Percentiles rank a stretch among this genome's conserved stretches.
phyloP scores from a whole-genome alignment of 2,888 invertebrate genomes.

The Caenorhabditis panamensis region DNA sequence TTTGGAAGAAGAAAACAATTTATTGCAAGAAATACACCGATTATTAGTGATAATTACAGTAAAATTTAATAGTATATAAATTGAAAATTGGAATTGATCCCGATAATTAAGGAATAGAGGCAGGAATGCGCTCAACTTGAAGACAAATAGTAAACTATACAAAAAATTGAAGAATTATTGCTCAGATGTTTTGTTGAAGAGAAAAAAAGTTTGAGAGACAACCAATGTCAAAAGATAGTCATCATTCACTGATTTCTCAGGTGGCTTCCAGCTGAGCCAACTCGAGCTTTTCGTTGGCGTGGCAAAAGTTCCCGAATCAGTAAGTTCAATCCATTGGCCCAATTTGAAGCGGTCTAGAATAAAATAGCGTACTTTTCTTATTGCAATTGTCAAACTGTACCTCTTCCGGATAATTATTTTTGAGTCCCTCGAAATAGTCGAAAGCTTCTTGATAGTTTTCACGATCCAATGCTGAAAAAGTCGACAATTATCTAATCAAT shows the following conservation, averaged over 20 bases:
- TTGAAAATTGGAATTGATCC: not conserved
- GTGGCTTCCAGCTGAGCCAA: slow-evolving; percentile 49
- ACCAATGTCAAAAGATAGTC: not conserved
- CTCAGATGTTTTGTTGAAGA: no score
- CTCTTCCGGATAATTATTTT: slow-evolving; percentile 33
- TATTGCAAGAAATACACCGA: no score
- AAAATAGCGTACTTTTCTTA: not conserved
- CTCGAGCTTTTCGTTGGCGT: slow-evolving; percentile 13
- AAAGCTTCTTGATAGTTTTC: slow-evolving; percentile 72
- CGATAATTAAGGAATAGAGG: not conserved
- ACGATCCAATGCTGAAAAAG: slow-evolving; percentile 75
- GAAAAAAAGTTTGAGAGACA: no score
- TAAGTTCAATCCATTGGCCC: slow-evolving; percentile 28
- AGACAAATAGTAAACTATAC: no score
- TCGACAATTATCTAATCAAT: no score
- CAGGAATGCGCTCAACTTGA: not conserved
- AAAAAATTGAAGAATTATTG: not conserved
- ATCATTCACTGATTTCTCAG: slow-evolving; percentile 30
- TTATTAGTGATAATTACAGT: no score
- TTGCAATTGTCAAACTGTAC: no score
- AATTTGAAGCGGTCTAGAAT: slow-evolving; percentile 13
- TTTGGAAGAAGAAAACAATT: no score
- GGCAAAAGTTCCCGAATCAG: slow-evolving; percentile 43
- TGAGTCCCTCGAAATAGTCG: slow-evolving; percentile 19
- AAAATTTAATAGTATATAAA: no score